Percentiles rank a stretch among this genome's conserved stretches.
These are phyloP conservation scores for Malurus alboscapulatus DNA, from an alignment of 2,113 vertebrate species.

Conservation along the genomic window DNA sequence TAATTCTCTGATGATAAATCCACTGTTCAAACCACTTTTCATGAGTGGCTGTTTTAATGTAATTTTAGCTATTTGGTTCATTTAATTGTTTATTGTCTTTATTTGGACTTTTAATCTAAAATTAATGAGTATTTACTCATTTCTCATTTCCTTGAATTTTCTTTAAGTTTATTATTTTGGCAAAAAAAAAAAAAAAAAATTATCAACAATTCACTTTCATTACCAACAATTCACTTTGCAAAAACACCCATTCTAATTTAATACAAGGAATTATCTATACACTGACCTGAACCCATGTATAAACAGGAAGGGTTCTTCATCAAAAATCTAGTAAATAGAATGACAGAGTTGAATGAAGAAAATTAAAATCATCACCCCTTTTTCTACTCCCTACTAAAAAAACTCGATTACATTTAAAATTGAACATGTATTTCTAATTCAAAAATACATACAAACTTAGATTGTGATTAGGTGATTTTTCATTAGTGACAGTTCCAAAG, in stretches of 20 bases:
- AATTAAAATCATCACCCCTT: neutral
- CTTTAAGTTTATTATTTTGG: neutral
- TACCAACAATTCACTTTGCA: neutral
- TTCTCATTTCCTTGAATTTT: neutral
- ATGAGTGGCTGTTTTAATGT: neutral
- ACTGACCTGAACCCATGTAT: neutral
- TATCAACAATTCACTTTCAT: neutral
- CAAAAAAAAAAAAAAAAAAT: neutral
- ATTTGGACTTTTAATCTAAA: neutral
- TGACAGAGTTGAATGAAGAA: neutral
- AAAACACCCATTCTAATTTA: neutral
- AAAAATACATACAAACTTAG: neutral
- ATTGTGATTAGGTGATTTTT: neutral
- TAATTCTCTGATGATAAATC: neutral
- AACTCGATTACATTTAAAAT: neutral
- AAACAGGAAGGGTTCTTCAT: neutral
- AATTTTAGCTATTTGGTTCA: neutral
- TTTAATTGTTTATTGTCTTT: neutral
- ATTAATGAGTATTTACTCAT: neutral
- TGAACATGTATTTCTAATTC: neutral
- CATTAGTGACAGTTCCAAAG: slow-evolving; percentile 20
- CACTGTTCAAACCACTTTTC: neutral
- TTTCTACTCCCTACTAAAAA: neutral
- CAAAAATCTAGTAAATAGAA: neutral
- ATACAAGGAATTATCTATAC: neutral